Base-by-base conservation (phyloP, 1,140 invertebrate genomes). In the Zaprionus capensis region DNA sequence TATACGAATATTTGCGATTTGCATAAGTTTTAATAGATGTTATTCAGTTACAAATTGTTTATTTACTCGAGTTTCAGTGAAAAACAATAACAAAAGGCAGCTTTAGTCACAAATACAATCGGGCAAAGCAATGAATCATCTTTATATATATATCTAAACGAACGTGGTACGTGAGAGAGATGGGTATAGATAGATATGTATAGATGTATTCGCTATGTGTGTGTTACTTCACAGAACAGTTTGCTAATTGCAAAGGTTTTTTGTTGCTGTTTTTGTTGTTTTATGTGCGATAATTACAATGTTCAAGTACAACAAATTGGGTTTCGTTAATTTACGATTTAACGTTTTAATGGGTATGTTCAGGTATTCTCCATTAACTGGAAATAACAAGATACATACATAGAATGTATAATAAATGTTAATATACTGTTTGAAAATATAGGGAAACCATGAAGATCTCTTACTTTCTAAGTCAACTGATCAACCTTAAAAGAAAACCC, bases 181-280 rank as follows among this genome's bases (percentile, higher is more conserved):
- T 57, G 76, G 65, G 69, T 80, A 51, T 68, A 67, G 69, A 64
- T 58, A 68, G 59, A 69, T 69, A 67, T 14, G 11, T 22, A 28
- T 51, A 2, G 4, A 5, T 14, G 14, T 44, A 57, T 70, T 55
- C 12, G 53, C 55, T 69, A 59, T 64, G 36, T 51, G 22, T 31
- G 46, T 51, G 46, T 51, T 24, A 51, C 41, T 46, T 46, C 4
- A 22, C 24, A 51, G 11, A 51, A 57, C 66, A 71, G 38, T 28
- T 24, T 51, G 83, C 76, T 83, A 83, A 87, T 80, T 87, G 69
- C 69, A 36, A 70, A 70, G 56, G 41, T 63, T 49, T 56, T 64
- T 55, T 70, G 22, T 38, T 51, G 6, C 6, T 28, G 26, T 28
- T 28, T 6, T 28, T 34, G 31, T 34, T 34, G 31, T 34, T 53